Evolutionary conservation across 2,888 invertebrate species (phyloP), one percentile per base, ranked within the genome.

Genomic region (Lycia hirtaria): DNA sequence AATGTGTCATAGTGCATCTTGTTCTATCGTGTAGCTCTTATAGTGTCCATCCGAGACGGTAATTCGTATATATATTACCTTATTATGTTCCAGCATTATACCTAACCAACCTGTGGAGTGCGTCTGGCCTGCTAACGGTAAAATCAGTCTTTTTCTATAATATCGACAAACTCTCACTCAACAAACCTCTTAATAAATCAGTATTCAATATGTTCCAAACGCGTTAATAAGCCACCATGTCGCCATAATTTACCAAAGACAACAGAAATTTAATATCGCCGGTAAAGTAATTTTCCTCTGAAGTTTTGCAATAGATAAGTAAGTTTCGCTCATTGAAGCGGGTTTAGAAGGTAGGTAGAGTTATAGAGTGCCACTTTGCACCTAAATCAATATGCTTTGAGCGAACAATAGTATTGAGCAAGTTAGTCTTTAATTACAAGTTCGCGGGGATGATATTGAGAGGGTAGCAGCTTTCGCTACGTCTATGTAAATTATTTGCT

Each of bases 241-340:
- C 69, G 72, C 68, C 69, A 69, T 88, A 88, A 88, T 87, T 88
- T 87, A 78, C 62, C 76, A 75, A 77, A 83, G 85, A 86, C 86
- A 87, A 85, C 78, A 83, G 86, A 87, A 88, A 88, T 89, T 88
- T 89, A 88, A 89, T 89, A 88, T 87, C 82, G 74, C 68, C 71
- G 76, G 78, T 82, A 83, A 87, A 85, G 83, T 86, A 86, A 87
- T 88, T 87, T 85, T 83, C 79, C 82, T 76, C 70, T 76, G 74
- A 89, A 88, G 83, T 89, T 89, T 83, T 74, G 79, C 81, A 86
- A 88, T 87, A 87, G 87, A 85, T 88, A 83, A 80, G 80, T 76
- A 80, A 83, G 72, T 83, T 83, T 62, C 75, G 65, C 73, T 80
- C 80, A 82, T 81, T 83, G 80, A 73, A 74, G 77, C 69, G 65